A percentile compares a stretch with the other conserved stretches of the same genome.
These are phyloP conservation scores for Antheraea assamensis DNA, from an alignment of 2,888 invertebrate species.

Conservation along the genomic window DNA sequence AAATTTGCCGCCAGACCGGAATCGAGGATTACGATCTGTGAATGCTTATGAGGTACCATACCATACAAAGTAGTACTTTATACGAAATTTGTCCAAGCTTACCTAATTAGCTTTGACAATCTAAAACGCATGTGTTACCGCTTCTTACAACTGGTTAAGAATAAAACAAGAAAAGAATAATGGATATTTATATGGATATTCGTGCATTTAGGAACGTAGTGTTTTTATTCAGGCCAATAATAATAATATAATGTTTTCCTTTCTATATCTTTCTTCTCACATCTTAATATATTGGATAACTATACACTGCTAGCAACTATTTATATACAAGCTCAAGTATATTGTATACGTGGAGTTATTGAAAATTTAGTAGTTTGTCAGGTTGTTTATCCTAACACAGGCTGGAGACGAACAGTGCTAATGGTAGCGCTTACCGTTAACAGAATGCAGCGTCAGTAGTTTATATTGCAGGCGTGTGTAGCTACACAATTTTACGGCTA, in stretches of 20 bases:
- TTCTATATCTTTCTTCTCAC: not conserved
- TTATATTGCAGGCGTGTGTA: not conserved
- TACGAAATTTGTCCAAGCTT: too few species aligned
- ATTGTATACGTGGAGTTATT: not conserved
- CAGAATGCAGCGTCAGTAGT: conserved; percentile 3
- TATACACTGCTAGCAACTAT: not conserved
- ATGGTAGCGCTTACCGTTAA: not conserved
- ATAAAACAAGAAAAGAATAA: not conserved
- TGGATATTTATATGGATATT: not conserved
- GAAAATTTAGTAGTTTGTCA: not conserved
- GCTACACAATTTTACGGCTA: not conserved
- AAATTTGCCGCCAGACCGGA: too few species aligned
- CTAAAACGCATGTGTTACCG: too few species aligned
- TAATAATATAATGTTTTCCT: not conserved
- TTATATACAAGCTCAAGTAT: not conserved
- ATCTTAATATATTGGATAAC: not conserved
- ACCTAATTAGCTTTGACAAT: too few species aligned
- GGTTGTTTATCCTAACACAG: not conserved
- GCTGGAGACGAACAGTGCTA: not conserved
- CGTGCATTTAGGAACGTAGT: not conserved
- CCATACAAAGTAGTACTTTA: too few species aligned
- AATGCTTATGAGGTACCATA: too few species aligned
- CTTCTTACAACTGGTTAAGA: not conserved
- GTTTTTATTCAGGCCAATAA: not conserved
- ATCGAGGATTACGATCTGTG: too few species aligned